Conservation (phyloP, 2,113 vertebrate species). For the Sardina pilchardus region DNA sequence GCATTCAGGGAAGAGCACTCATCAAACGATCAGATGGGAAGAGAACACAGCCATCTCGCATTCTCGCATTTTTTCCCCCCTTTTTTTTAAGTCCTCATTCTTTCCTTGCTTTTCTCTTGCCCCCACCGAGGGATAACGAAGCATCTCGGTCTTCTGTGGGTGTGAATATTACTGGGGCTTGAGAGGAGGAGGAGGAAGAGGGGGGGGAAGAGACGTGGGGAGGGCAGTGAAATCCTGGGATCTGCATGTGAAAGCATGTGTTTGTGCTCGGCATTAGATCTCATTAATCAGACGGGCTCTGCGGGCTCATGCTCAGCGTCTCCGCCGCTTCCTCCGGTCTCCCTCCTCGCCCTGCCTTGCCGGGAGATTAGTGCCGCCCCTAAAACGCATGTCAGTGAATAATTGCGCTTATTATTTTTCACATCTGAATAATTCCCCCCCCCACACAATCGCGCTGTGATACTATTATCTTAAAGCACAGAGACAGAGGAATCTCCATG, state of each 20-base stretch:
- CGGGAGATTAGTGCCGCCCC: conserved; percentile 39
- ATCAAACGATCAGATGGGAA: not conserved
- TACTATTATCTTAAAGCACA: conserved; percentile 16
- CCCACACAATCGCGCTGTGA: conserved; percentile 38
- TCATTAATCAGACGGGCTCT: conserved; percentile 38
- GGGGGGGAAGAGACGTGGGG: not conserved
- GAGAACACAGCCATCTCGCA: not conserved
- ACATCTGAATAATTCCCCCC: conserved; percentile 32
- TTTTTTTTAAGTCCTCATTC: not conserved
- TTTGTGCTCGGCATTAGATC: conserved; percentile 35
- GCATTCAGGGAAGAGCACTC: too few relatives aligned
- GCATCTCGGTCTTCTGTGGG: not conserved
- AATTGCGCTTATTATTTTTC: conserved; percentile 33
- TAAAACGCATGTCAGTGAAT: conserved; percentile 44
- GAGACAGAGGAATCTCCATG: conserved; percentile 7
- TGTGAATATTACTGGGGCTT: not conserved
- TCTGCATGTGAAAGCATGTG: conserved; percentile 38
- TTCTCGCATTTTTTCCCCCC: not conserved
- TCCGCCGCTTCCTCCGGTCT: not conserved
- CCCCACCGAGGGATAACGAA: not conserved
- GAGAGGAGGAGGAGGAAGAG: not conserved
- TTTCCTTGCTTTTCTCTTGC: not conserved
- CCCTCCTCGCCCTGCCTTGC: conserved; percentile 14
- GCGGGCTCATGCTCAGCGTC: not conserved
- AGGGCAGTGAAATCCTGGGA: conserved; percentile 35